Conservation (phyloP, 2,113 vertebrate species). For the Catagonus wagneri region DNA sequence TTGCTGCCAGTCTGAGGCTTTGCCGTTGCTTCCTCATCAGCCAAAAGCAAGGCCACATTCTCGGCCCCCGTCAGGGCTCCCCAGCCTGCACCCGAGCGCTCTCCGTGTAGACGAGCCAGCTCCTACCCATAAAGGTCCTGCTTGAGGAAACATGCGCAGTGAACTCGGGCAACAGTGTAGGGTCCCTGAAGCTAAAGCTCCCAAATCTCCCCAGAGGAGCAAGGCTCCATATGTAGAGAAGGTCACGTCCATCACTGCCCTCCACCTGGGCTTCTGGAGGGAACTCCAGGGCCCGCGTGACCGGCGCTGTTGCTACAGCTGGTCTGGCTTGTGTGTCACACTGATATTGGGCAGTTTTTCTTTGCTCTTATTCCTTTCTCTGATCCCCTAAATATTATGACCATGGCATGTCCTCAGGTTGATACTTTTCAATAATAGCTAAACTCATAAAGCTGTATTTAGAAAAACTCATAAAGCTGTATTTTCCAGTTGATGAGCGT, state of each 20-base stretch:
- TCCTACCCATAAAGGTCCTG: too few relatives aligned
- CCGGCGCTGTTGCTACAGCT: neutral
- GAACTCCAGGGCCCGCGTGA: fast-evolving
- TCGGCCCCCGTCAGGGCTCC: fast-evolving
- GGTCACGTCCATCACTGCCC: fast-evolving
- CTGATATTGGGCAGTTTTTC: neutral
- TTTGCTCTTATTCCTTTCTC: neutral
- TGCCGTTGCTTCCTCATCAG: neutral
- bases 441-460: neutral
- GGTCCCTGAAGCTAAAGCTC: neutral
- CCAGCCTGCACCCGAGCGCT: neutral
- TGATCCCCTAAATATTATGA: neutral
- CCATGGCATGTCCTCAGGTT: neutral
- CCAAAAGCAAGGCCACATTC: neutral
- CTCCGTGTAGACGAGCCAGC: neutral
- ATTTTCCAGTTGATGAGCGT: neutral
- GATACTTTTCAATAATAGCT: neutral
- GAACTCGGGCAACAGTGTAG: neutral
- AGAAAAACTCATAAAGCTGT: neutral
- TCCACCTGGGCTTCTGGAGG: fast-evolving
- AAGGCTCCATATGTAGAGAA: fast-evolving
- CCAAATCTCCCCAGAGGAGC: neutral
- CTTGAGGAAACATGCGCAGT: neutral
- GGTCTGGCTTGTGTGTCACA: neutral
- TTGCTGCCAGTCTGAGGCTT: too few relatives aligned